These are phyloP conservation scores for Timema podura DNA, from an alignment of 2,888 invertebrate species.

Conservation along the genomic window DNA sequence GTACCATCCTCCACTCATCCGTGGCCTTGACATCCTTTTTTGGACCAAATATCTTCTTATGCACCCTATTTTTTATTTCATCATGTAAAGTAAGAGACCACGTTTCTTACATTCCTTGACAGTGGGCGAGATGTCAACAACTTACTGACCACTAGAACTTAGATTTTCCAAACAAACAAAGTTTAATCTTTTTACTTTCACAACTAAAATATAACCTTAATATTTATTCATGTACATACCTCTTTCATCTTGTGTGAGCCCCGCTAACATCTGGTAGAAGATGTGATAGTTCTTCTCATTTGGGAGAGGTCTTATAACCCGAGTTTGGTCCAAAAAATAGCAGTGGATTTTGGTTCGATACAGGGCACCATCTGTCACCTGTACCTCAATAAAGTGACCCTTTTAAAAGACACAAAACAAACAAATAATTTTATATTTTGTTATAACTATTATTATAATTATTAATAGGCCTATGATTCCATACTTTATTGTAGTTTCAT, in stretches of 20 bases:
- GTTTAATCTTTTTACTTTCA: too few relatives aligned
- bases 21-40: too few relatives aligned
- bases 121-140: too few relatives aligned
- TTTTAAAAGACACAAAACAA: constrained; percentile 39
- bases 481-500: too few relatives aligned
- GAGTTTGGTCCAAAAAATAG: constrained; percentile 90
- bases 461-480: not conserved
- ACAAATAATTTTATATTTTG: constrained; percentile 14
- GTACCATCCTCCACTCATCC: too few relatives aligned
- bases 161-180: too few relatives aligned
- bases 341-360: constrained; percentile 95
- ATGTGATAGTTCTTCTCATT: constrained; percentile 95
- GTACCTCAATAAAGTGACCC: constrained; percentile 95
- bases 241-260: constrained; percentile 79
- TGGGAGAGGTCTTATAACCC: constrained; percentile 79
- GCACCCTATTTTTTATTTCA: too few relatives aligned
- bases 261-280: constrained; percentile 93
- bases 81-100: too few relatives aligned
- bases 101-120: too few relatives aligned
- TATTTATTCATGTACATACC: constrained; percentile 41
- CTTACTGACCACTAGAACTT: too few relatives aligned
- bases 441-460: constrained; percentile 21
- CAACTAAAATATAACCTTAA: too few relatives aligned
- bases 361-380: constrained; percentile 90
- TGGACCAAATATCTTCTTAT: too few relatives aligned